phyloP scores from a whole-genome alignment of 2,888 invertebrate genomes.

The Eupithecia tripunctaria region DNA sequence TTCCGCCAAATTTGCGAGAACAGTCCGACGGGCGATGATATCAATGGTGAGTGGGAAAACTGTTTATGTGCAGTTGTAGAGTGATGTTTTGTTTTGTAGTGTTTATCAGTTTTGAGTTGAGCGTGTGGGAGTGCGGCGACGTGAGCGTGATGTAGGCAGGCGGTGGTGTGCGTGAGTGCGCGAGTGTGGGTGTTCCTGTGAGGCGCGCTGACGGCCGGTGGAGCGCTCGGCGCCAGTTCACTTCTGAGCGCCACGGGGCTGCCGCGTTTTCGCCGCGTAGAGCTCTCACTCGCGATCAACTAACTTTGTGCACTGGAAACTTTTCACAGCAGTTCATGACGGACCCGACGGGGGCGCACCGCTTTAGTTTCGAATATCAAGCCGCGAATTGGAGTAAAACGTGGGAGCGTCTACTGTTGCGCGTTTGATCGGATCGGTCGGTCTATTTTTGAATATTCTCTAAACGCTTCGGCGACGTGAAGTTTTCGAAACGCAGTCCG shows the following conservation, averaged over 20 bases:
- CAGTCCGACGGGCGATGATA: slow-evolving; percentile 36
- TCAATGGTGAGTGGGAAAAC: slow-evolving; percentile 52
- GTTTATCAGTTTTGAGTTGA: slow-evolving; percentile 75
- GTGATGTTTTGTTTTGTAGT: slow-evolving; percentile 73
- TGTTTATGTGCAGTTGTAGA: slow-evolving; percentile 69
- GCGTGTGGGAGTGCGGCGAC: slow-evolving; percentile 52
- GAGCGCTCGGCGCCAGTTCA: slow-evolving; percentile 70
- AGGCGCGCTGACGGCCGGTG: slow-evolving; percentile 62
- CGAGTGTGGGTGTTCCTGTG: slow-evolving; percentile 72
- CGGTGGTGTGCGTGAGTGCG: slow-evolving; percentile 52
- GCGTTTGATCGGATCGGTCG: slow-evolving; percentile 70
- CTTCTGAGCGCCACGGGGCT: slow-evolving; percentile 75
- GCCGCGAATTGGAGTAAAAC: slow-evolving; percentile 58
- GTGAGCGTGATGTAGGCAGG: slow-evolving; percentile 48
- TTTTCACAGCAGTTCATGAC: slow-evolving; percentile 75
- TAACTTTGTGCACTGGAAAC: slow-evolving; percentile 83
- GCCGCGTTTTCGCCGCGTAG: slow-evolving; percentile 71
- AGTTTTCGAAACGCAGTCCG: slow-evolving; percentile 83
- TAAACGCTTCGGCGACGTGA: slow-evolving; percentile 75
- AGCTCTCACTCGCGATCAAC: slow-evolving; percentile 74
- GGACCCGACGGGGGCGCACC: slow-evolving; percentile 61
- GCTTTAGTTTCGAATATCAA: slow-evolving; percentile 60
- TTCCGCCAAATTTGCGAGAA: slow-evolving; percentile 31
- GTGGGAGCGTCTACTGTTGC: slow-evolving; percentile 65
- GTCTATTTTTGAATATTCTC: slow-evolving; percentile 84